These are phyloP conservation scores for Brachyptera putata DNA, from an alignment of 2,888 invertebrate genomes.

Conservation along the genomic window DNA sequence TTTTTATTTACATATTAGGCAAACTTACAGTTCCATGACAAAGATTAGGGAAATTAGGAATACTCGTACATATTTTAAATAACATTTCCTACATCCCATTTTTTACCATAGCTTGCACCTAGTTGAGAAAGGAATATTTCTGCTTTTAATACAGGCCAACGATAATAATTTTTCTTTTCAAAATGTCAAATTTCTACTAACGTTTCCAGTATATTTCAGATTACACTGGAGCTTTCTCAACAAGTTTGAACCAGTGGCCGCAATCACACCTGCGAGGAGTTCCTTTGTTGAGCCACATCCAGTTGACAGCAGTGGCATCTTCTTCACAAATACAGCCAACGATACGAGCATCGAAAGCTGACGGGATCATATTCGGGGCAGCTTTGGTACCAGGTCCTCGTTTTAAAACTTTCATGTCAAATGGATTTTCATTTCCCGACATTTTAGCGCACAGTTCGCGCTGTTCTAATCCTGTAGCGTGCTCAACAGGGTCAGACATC, in stretches of 20 bases:
- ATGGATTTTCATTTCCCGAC: constrained; percentile 86
- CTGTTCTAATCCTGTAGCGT: constrained; percentile 90
- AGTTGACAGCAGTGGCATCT: constrained; percentile 82
- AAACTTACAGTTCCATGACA: too few relatives aligned
- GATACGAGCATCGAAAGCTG: constrained; percentile 82
- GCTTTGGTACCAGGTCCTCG: constrained; percentile 77
- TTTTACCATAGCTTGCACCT: too few relatives aligned
- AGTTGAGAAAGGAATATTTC: too few relatives aligned
- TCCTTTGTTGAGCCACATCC: constrained; percentile 93
- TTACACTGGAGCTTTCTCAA: constrained; percentile 55
- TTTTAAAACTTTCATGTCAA: constrained; percentile 77
- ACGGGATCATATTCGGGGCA: constrained; percentile 84
- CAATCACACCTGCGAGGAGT: constrained; percentile 90
- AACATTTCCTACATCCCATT: too few relatives aligned
- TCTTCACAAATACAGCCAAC: constrained; percentile 97
- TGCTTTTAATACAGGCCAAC: too few relatives aligned
- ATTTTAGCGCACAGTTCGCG: constrained; percentile 80
- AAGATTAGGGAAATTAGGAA: too few relatives aligned
- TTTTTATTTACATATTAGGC: too few relatives aligned
- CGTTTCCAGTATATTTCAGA: neutral
- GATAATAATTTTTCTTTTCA: neutral
- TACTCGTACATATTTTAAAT: too few relatives aligned
- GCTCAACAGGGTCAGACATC: constrained; percentile 86
- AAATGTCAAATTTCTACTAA: neutral
- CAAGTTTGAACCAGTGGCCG: constrained; percentile 94